Base-by-base conservation (phyloP, 2,113 vertebrate genomes). In the Microtus pennsylvanicus region DNA sequence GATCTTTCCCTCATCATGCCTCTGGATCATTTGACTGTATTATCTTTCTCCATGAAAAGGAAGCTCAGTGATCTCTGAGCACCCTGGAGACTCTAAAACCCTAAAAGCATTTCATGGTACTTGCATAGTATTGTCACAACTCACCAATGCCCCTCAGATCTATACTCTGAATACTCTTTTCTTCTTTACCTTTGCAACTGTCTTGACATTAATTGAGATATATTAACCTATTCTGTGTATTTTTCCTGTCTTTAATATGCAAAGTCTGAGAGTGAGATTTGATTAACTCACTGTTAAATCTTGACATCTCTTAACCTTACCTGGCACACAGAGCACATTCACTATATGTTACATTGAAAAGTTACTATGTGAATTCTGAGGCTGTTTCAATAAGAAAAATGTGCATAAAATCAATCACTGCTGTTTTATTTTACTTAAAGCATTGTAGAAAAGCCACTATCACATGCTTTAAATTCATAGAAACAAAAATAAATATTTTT, bases 401-500 rank as follows among this genome's bases (percentile, higher is more conserved):
- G 33, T 47, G 22, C 28, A 87, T 24, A 50, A 45, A 89, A 28
- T 17, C 72, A 90, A 67, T 19, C 1, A 91, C 4, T 7, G 42
- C 61, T n/a, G 77, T 61, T 67, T 0, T 30, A 1, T 78, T 95
- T 87, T 78, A 87, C 55, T 22, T 63, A 50, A 87, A 93, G 70
- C 3, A 74, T 13, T 61, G 38, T 61, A 61, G 83, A 85, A 77
- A 78, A 67, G 26, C 5, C 82, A 17, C 3, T 90, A 86, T 47
- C 38, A 7, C 30, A 30, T 28, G 28, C 86, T 61, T 74, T 96
- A 0, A 94, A 75, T 76, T 70, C 70, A 7, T 47, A 90, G 33
- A 69, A 7, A 77, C 76, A 89, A 94, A 91, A 94, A n/a, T 16
- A 30, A 83, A 61, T 61, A 69, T 81, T 67, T 70, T 61, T n/a